Conservation (phyloP, 2,797 vertebrate species). For the Lutjanus argentimaculatus region DNA sequence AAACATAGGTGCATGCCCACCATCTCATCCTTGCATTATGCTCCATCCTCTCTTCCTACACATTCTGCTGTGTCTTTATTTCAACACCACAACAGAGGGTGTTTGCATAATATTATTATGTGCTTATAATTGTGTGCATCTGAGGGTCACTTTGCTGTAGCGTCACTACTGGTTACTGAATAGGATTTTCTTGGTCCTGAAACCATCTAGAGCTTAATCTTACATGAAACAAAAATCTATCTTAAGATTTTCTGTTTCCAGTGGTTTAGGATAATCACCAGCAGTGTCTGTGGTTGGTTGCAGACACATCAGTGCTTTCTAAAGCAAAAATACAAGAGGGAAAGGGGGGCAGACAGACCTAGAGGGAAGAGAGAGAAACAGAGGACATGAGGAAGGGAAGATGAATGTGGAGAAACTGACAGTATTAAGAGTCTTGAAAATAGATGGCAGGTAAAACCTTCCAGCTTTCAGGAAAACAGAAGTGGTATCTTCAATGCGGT, state of each 20-base stretch:
- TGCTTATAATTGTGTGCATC: conserved; percentile 46
- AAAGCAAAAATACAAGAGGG: conserved; percentile 46
- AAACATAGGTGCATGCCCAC: neutral
- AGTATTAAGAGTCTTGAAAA: conserved; percentile 45
- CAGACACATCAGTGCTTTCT: conserved; percentile 46
- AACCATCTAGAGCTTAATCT: conserved; percentile 43
- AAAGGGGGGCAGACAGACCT: conserved; percentile 25
- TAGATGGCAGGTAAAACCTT: conserved; percentile 60
- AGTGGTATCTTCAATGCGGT: conserved; percentile 63
- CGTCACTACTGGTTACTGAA: conserved; percentile 26
- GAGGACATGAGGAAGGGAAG: conserved; percentile 6
- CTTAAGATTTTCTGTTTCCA: conserved; percentile 52
- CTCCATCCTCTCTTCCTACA: neutral
- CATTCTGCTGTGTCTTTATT: conserved; percentile 39
- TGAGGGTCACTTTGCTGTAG: conserved; percentile 52
- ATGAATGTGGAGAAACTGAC: conserved; percentile 51
- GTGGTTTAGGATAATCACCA: conserved; percentile 63
- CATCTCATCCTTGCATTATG: neutral
- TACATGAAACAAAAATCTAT: conserved; percentile 62
- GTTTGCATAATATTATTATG: conserved; percentile 65
- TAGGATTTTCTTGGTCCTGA: conserved; percentile 34
- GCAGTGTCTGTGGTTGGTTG: conserved; percentile 36
- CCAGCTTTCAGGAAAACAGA: conserved; percentile 61
- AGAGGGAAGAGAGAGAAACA: conserved; percentile 19
- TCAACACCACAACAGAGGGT: conserved; percentile 44